phyloP scores from a whole-genome alignment of 2,113 vertebrate genomes.

The Carollia perspicillata region DNA sequence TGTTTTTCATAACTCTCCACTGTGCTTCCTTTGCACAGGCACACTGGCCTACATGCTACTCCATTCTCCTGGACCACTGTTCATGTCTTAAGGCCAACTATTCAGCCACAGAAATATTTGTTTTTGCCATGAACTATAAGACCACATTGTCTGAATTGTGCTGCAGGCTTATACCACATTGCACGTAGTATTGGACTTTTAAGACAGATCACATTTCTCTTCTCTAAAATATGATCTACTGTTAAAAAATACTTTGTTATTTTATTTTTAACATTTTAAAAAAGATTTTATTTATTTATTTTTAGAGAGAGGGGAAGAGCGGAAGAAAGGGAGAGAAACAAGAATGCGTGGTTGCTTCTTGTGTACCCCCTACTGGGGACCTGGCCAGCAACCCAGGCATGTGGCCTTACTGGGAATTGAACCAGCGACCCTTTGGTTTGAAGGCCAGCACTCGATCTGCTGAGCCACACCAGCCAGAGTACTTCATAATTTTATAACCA shows the following conservation, averaged over 20 bases:
- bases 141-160: not conserved
- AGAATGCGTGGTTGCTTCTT: too few relatives aligned
- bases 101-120: not conserved
- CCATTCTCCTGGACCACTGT: not conserved
- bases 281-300: too few relatives aligned
- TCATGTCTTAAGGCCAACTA: not conserved
- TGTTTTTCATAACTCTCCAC: not conserved
- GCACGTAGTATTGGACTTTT: not conserved
- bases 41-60: too few relatives aligned
- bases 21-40: not conserved
- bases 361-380: too few relatives aligned
- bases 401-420: too few relatives aligned
- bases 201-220: not conserved
- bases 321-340: too few relatives aligned
- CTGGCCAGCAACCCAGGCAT: too few relatives aligned
- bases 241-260: not conserved
- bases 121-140: not conserved
- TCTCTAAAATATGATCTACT: not conserved
- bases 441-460: too few relatives aligned
- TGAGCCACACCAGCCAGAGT: not conserved
- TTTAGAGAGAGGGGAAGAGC: too few relatives aligned
- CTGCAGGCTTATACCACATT: not conserved
- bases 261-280: not conserved
- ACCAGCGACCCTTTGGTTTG: too few relatives aligned
- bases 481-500: not conserved